These are phyloP conservation scores for Pyrocoelia pectoralis DNA, from an alignment of 2,888 invertebrate species.

Conservation along the genomic window DNA sequence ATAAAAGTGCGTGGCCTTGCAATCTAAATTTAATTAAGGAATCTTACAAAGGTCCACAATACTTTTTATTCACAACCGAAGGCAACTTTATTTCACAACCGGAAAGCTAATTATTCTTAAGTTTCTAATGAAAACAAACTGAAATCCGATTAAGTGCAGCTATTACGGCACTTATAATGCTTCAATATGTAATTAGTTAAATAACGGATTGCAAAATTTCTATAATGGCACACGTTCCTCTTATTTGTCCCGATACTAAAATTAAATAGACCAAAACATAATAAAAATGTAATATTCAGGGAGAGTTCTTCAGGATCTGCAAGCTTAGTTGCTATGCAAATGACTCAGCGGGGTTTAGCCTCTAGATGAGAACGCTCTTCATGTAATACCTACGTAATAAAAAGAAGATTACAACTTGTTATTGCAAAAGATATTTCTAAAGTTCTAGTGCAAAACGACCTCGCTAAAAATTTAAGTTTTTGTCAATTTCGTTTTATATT, in stretches of 20 bases:
- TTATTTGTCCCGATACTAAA: constrained; percentile 28
- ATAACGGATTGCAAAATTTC: constrained; percentile 25
- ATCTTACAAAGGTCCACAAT: constrained; percentile 15
- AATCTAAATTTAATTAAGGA: constrained; percentile 20
- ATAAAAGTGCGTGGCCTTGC: constrained; percentile 20
- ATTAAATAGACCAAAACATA: constrained; percentile 35
- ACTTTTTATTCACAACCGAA: constrained; percentile 4
- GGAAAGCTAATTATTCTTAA: constrained; percentile 8
- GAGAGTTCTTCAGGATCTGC: constrained; percentile 28
- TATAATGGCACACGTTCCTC: constrained; percentile 10
- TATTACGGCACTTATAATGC: constrained; percentile 23
- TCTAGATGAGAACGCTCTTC: constrained; percentile 31
- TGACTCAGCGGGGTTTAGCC: constrained; percentile 36
- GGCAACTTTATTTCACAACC: constrained; percentile 10
- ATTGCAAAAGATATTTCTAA: constrained; percentile 26
- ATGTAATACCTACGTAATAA: constrained; percentile 32
- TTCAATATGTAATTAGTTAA: constrained; percentile 28
- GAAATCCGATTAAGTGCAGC: constrained; percentile 24
- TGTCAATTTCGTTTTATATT: constrained; percentile 9
- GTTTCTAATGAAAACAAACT: constrained; percentile 16
- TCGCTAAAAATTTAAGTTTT: constrained; percentile 11
- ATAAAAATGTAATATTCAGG: constrained; percentile 32
- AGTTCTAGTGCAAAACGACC: constrained; percentile 20
- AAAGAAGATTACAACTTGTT: constrained; percentile 35
- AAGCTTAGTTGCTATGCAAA: constrained; percentile 40